A percentile compares a stretch with the other conserved stretches of the same genome.
Evolutionary conservation across 2,888 invertebrate genomes (phyloP).

Genomic region (Drosophila rellima): DNA sequence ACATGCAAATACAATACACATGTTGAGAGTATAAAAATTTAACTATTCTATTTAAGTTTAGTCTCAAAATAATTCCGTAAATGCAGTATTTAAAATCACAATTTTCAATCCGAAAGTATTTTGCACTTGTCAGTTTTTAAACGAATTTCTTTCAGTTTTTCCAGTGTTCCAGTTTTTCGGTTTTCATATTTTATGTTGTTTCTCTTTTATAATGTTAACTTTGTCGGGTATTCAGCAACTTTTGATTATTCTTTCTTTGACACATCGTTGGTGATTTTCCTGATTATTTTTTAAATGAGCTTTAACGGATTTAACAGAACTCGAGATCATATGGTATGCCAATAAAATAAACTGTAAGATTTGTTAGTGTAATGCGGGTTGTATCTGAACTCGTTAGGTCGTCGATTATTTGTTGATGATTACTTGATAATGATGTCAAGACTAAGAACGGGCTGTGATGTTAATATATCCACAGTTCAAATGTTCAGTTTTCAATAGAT

Average conservation of each 20-base stretch:
- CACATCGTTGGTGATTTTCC: conserved; percentile 47
- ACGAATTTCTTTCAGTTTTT: conserved; percentile 31
- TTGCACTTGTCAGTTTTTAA: conserved; percentile 59
- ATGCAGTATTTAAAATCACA: conserved; percentile 70
- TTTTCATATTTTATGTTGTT: conserved; percentile 8
- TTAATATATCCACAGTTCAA: conserved; percentile 16
- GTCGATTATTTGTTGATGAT: conserved; percentile 47
- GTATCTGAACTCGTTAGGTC: conserved; percentile 24
- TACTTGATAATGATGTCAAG: conserved; percentile 38
- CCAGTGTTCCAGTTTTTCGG: conserved; percentile 10
- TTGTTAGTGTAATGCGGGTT: conserved; percentile 43
- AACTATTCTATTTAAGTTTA: conserved; percentile 66
- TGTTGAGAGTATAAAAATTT: conserved; percentile 57
- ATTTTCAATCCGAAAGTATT: conserved; percentile 64
- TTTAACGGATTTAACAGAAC: conserved; percentile 63
- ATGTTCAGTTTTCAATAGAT: conserved; percentile 73
- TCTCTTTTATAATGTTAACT: conserved; percentile 13
- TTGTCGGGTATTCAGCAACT: conserved; percentile 37
- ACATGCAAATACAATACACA: conserved; percentile 40
- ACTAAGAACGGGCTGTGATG: conserved; percentile 31
- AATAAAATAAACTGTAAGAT: conserved; percentile 57
- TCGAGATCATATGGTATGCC: conserved; percentile 74
- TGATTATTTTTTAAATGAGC: conserved; percentile 56
- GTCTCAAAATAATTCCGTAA: conserved; percentile 68
- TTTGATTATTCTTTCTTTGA: conserved; percentile 45